Evolutionary conservation across 2,888 invertebrate genomes (phyloP).

Genomic region (Andricus quercusramuli): DNA sequence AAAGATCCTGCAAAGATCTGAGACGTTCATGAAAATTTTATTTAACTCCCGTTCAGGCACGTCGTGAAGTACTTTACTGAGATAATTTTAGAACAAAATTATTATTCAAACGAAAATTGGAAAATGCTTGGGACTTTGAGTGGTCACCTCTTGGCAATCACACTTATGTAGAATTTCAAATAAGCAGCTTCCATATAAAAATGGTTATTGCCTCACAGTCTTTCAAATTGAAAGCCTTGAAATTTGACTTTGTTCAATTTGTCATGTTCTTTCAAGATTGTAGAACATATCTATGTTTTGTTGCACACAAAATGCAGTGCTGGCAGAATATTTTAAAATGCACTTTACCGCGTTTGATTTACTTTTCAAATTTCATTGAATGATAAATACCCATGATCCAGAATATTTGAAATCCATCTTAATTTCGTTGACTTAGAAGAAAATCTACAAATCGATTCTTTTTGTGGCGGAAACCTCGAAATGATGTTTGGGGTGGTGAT

Average conservation of each 20-base stretch:
- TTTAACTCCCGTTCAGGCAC: too few species aligned
- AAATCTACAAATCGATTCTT: conserved; percentile 34
- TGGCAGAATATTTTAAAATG: not conserved
- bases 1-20: too few species aligned
- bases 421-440: conserved; percentile 24
- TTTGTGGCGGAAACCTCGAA: conserved; percentile 22
- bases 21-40: too few species aligned
- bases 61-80: too few species aligned
- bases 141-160: too few species aligned
- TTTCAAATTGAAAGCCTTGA: too few species aligned
- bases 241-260: not conserved
- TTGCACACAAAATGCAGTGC: not conserved
- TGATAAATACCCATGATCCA: not conserved
- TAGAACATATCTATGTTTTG: not conserved
- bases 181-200: too few species aligned
- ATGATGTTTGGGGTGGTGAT: conserved; percentile 42
- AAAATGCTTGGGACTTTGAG: too few species aligned
- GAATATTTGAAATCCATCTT: conserved; percentile 15
- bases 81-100: too few species aligned
- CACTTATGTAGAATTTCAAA: too few species aligned
- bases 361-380: not conserved
- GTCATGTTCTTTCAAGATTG: not conserved
- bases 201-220: too few species aligned
- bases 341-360: not conserved
- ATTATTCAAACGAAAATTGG: too few species aligned